These are phyloP conservation scores for Ylistrum balloti DNA, from an alignment of 1,140 invertebrate species.

Conservation along the genomic window DNA sequence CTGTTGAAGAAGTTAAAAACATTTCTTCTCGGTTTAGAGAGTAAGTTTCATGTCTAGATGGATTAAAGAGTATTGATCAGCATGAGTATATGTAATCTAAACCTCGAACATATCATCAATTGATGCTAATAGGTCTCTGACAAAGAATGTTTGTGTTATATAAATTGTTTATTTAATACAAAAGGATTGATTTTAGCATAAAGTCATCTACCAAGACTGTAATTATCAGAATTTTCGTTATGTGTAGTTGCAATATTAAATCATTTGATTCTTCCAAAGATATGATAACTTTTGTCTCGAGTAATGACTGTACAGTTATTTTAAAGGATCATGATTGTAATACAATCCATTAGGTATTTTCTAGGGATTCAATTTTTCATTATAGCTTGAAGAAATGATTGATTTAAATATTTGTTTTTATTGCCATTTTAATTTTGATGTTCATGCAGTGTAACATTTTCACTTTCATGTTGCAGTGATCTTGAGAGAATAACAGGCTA, in stretches of 20 bases:
- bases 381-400: no score
- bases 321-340: no score
- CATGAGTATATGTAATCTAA: not conserved
- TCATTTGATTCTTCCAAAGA: not conserved
- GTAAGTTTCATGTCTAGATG: conserved; percentile 83
- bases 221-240: not conserved
- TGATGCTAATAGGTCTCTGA: not conserved
- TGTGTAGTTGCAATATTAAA: not conserved
- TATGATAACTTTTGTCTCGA: no score
- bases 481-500: conserved; percentile 93
- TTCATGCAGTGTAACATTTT: not conserved
- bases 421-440: not conserved
- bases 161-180: not conserved
- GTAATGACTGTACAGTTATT: no score
- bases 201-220: not conserved
- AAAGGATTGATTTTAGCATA: not conserved
- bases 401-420: not conserved
- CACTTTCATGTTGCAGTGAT: conserved; percentile 83
- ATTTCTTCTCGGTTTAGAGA: conserved; percentile 91
- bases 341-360: no score
- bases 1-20: conserved; percentile 92
- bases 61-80: conserved; percentile 15
- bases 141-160: not conserved
- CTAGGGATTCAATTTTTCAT: no score
- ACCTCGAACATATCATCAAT: not conserved